A percentile compares a stretch with the other conserved stretches of the same genome.
Evolutionary conservation across 2,888 invertebrate species (phyloP).

Genomic region (Galeopsomyia nigrocyanea): DNA sequence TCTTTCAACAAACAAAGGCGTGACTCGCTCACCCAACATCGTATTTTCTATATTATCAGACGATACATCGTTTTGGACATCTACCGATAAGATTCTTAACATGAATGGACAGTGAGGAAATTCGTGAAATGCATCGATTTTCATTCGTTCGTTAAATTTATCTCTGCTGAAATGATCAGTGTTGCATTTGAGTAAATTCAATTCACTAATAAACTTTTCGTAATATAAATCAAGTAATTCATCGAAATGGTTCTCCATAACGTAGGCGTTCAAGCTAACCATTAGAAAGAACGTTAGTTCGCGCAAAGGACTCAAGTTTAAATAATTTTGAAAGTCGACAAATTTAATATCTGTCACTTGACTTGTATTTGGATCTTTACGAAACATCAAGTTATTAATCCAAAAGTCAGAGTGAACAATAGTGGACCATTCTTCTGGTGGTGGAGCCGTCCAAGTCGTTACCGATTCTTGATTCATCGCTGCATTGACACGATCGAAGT

Average conservation of each 20-base stretch:
- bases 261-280: slow-evolving; percentile 69
- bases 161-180: slow-evolving; percentile 53
- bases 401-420: slow-evolving; percentile 74
- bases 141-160: slow-evolving; percentile 53
- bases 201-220: slow-evolving; percentile 67
- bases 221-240: slow-evolving; percentile 72
- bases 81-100: slow-evolving; percentile 55
- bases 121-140: slow-evolving; percentile 52
- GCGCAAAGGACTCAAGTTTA: slow-evolving; percentile 70
- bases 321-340: slow-evolving; percentile 74
- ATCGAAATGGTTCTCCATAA: slow-evolving; percentile 69
- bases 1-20: neutral
- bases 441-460: slow-evolving; percentile 38
- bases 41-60: neutral
- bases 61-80: slow-evolving; percentile 23
- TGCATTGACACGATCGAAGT: slow-evolving; percentile 41
- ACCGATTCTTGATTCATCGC: neutral
- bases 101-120: slow-evolving; percentile 57
- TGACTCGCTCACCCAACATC: neutral
- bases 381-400: slow-evolving; percentile 75
- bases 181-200: slow-evolving; percentile 67
- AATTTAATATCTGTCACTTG: slow-evolving; percentile 69
- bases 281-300: slow-evolving; percentile 73
- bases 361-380: slow-evolving; percentile 61
- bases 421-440: slow-evolving; percentile 70